These are phyloP conservation scores for Orchesella flavescens DNA, from an alignment of 2,888 invertebrate species.

Conservation along the genomic window DNA sequence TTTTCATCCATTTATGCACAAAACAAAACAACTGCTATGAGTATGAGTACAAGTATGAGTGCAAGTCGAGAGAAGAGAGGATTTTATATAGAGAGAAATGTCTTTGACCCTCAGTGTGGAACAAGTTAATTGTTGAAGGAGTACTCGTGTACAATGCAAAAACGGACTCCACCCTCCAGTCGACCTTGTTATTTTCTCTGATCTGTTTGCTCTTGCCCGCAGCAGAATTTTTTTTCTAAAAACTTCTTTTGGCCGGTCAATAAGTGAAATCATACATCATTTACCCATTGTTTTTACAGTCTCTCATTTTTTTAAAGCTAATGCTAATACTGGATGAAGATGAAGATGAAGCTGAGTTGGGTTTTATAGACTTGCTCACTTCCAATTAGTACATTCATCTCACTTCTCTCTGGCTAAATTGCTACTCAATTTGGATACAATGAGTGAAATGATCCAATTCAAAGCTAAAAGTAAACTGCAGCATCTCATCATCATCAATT, in stretches of 20 bases:
- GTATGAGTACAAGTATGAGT: background rate
- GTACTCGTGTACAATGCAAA: conserved; percentile 22
- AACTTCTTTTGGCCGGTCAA: background rate
- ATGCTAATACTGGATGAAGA: conserved; percentile 7
- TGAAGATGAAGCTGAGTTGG: too few species aligned
- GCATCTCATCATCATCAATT: too few species aligned
- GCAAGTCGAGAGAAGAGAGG: background rate
- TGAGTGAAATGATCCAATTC: background rate
- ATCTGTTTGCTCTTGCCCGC: conserved; percentile 29
- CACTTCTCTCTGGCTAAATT: background rate
- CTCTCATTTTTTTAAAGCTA: conserved; percentile 30
- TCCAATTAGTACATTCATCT: conserved; percentile 43
- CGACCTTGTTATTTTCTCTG: conserved; percentile 52
- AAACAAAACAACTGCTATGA: background rate
- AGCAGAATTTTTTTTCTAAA: background rate
- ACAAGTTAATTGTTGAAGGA: conserved; percentile 33
- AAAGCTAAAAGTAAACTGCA: too few species aligned
- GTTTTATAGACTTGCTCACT: conserved; percentile 43
- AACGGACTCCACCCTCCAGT: conserved; percentile 58
- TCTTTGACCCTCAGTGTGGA: conserved; percentile 45
- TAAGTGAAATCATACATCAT: conserved; percentile 9
- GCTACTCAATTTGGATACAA: conserved; percentile 15
- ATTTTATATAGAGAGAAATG: conserved; percentile 9
- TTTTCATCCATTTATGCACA: background rate
- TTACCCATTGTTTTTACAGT: background rate